A percentile compares a stretch with the other conserved stretches of the same genome.
Evolutionary conservation across 2,888 invertebrate genomes (phyloP).

Genomic region (Cheilosia vernalis): DNA sequence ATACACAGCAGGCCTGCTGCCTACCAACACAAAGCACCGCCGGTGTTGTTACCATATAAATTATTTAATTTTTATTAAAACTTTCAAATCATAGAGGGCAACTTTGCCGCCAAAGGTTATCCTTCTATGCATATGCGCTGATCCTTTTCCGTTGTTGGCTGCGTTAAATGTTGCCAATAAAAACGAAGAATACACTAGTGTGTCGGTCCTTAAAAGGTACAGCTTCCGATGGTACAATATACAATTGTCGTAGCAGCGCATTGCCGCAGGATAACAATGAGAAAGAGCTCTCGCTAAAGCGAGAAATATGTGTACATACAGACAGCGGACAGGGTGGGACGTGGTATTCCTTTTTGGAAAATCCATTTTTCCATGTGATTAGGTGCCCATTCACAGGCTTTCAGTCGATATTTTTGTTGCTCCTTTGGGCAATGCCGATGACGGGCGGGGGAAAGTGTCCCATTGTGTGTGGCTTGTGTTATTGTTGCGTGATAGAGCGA

Average conservation of each 20-base stretch:
- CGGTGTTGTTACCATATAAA: constrained; percentile 62
- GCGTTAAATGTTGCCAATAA: constrained; percentile 54
- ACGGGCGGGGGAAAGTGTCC: constrained; percentile 3
- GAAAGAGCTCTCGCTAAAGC: too few species aligned
- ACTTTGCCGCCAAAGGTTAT: constrained; percentile 55
- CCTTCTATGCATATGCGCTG: constrained; percentile 1
- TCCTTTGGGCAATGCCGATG: constrained; percentile 23
- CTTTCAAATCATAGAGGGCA: constrained; percentile 55
- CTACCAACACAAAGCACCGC: background rate
- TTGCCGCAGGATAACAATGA: constrained; percentile 49
- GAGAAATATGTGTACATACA: too few species aligned
- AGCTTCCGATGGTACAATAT: constrained; percentile 31
- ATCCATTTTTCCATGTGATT: constrained; percentile 73
- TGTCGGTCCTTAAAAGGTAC: constrained; percentile 34
- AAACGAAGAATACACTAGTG: constrained; percentile 42
- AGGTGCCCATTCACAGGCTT: constrained; percentile 64
- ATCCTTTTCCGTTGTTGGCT: constrained; percentile 37
- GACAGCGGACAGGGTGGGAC: background rate
- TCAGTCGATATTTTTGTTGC: constrained; percentile 43
- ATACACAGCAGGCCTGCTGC: background rate
- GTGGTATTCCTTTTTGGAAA: constrained; percentile 34
- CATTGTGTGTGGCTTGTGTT: constrained; percentile 36
- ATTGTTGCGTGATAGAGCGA: constrained; percentile 24
- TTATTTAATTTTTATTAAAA: constrained; percentile 71
- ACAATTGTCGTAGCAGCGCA: constrained; percentile 35